Evolutionary conservation across 2,113 vertebrate species (phyloP).

Genomic region (Nycticebus coucang): DNA sequence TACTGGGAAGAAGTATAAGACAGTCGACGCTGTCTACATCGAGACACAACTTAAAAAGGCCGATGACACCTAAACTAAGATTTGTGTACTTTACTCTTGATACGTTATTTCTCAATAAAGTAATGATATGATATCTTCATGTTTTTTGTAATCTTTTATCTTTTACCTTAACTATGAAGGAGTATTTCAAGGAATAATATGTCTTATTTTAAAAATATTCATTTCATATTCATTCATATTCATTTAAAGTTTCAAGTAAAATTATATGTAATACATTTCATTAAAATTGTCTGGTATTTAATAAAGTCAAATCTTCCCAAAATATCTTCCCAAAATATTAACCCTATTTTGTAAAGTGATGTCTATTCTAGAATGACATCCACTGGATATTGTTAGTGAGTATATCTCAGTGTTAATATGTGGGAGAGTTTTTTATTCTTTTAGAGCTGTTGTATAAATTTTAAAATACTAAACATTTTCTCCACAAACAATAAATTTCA

Average conservation of each 20-base stretch:
- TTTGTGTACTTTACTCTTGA: not conserved
- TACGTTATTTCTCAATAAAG: not conserved
- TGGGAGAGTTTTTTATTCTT: not conserved
- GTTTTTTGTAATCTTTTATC: not conserved
- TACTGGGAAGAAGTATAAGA: not conserved
- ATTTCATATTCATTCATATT: no score
- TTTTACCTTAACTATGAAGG: not conserved
- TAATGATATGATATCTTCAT: not conserved
- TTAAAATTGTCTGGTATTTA: not conserved
- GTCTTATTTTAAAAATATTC: not conserved
- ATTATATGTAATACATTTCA: not conserved
- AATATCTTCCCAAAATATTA: not conserved
- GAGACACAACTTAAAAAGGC: not conserved
- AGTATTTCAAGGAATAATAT: not conserved
- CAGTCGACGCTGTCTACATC: not conserved
- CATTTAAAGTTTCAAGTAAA: not conserved
- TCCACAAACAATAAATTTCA: not conserved
- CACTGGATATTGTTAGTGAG: not conserved
- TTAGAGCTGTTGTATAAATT: not conserved
- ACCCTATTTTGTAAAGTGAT: not conserved
- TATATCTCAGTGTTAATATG: not conserved
- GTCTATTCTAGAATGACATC: not conserved
- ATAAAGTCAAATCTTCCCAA: not conserved
- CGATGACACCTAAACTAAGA: not conserved
- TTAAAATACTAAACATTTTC: not conserved